Evolutionary conservation across 2,888 invertebrate genomes (phyloP).

Genomic region (Caenorhabditis angaria): DNA sequence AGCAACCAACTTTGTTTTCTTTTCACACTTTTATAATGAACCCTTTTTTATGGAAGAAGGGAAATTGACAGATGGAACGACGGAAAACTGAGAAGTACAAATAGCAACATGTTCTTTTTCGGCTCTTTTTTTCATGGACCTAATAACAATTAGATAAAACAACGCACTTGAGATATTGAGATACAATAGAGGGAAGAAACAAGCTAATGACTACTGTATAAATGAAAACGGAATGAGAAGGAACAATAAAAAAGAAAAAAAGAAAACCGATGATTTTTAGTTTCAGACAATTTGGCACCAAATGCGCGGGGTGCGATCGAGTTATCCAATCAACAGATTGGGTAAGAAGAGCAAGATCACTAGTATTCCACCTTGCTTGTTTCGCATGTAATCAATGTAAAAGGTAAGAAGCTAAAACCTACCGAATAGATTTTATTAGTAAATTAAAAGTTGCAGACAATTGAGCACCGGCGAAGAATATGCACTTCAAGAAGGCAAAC

Average conservation of each 20-base stretch:
- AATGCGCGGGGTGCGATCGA: slow-evolving; percentile 93
- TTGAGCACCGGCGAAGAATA: slow-evolving; percentile 80
- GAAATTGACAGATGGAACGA: not conserved
- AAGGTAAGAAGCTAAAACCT: slow-evolving; percentile 62
- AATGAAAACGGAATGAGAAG: too few relatives aligned
- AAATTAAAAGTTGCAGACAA: slow-evolving; percentile 53
- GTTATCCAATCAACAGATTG: slow-evolving; percentile 94
- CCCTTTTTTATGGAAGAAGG: not conserved
- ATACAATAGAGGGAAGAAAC: too few relatives aligned
- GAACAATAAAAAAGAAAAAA: too few relatives aligned
- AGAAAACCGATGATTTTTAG: not conserved
- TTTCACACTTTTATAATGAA: not conserved
- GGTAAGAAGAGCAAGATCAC: slow-evolving; percentile 92
- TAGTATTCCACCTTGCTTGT: slow-evolving; percentile 97
- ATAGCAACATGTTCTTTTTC: not conserved
- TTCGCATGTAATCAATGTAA: slow-evolving; percentile 90
- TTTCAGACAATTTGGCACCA: slow-evolving; percentile 90
- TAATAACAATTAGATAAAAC: too few relatives aligned
- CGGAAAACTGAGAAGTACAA: not conserved
- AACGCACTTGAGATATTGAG: too few relatives aligned
- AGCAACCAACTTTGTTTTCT: not conserved
- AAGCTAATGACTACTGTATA: too few relatives aligned
- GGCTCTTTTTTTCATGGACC: too few relatives aligned
- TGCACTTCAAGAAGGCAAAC: slow-evolving; percentile 90
- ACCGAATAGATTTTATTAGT: not conserved